Conservation (phyloP, 2,797 vertebrate genomes). For the Sebastes hopkinsi region DNA sequence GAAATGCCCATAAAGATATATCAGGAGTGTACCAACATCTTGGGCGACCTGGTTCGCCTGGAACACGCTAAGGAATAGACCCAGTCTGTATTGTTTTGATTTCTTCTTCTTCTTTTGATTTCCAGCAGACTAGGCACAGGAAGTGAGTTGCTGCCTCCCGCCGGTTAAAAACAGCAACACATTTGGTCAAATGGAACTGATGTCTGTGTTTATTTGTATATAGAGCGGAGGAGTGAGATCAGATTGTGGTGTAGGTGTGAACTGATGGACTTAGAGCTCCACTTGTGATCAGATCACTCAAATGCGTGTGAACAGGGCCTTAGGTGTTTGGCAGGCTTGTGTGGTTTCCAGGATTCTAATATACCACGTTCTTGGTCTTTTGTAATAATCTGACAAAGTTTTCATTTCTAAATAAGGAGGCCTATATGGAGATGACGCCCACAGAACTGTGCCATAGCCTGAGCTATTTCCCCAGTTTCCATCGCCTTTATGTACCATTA, state of each 20-base stretch:
- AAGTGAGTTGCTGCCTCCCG: too few species aligned
- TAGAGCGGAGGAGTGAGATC: too few species aligned
- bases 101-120: background rate
- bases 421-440: conserved; percentile 50
- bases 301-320: background rate
- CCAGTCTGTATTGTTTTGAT: background rate
- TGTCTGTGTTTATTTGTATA: too few species aligned
- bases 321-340: background rate
- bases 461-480: conserved; percentile 71
- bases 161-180: too few species aligned
- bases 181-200: too few species aligned
- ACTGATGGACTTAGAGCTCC: background rate
- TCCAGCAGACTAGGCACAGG: too few species aligned
- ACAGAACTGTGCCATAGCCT: conserved; percentile 62
- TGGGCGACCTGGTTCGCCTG: background rate
- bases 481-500: conserved; percentile 70
- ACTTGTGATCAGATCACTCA: background rate
- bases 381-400: conserved; percentile 48
- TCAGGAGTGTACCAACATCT: background rate
- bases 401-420: conserved; percentile 53
- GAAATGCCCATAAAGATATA: background rate
- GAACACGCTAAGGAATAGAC: background rate
- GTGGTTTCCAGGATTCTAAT: background rate
- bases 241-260: background rate
- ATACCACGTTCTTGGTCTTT: background rate